Evolutionary conservation across 2,113 vertebrate genomes (phyloP).

Genomic region (Dromas ardeola): DNA sequence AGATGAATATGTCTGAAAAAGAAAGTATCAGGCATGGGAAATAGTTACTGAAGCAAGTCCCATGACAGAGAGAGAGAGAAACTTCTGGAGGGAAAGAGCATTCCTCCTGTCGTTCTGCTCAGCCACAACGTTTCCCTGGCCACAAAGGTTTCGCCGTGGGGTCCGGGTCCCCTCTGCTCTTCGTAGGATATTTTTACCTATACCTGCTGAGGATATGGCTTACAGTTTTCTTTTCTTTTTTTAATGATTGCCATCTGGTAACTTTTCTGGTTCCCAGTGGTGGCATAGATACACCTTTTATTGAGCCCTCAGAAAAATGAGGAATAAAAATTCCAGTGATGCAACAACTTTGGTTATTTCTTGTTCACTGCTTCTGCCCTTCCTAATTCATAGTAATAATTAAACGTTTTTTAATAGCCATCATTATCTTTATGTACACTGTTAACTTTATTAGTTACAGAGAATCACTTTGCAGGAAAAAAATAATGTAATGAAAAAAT

Average conservation of each 20-base stretch:
- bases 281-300: neutral
- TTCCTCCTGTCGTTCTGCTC: neutral
- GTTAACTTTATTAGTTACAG: neutral
- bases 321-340: neutral
- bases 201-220: neutral
- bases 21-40: neutral
- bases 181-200: neutral
- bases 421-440: neutral
- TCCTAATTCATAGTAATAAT: neutral
- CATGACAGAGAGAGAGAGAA: neutral
- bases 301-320: neutral
- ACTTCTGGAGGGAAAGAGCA: neutral
- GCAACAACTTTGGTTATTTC: neutral
- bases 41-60: neutral
- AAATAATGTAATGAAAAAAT: neutral
- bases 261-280: neutral
- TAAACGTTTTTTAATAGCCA: neutral
- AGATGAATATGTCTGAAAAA: neutral
- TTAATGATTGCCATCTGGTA: neutral
- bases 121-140: neutral
- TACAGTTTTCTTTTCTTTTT: neutral
- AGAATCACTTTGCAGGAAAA: neutral
- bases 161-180: neutral
- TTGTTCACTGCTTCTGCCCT: neutral
- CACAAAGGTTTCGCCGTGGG: neutral